These are phyloP conservation scores for Chrysomela aeneicollis DNA, from an alignment of 2,888 invertebrate species.

Conservation along the genomic window DNA sequence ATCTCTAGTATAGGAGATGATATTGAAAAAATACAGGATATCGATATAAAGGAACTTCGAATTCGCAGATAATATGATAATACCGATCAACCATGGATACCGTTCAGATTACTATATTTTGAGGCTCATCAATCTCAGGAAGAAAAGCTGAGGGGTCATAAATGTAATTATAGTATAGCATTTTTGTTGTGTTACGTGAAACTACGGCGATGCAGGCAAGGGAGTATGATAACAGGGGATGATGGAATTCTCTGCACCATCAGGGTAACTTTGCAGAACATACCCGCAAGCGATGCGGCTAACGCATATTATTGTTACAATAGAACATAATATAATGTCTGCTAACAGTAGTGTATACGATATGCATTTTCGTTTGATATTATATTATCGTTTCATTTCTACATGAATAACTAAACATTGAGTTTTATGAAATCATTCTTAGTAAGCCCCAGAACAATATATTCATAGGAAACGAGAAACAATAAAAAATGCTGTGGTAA, in stretches of 20 bases:
- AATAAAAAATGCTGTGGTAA: too few relatives aligned
- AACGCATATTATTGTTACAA: constrained; percentile 57
- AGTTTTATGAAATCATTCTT: too few relatives aligned
- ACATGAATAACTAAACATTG: neutral
- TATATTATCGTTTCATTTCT: neutral
- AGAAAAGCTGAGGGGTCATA: neutral
- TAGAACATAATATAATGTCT: constrained; percentile 45
- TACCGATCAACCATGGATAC: too few relatives aligned
- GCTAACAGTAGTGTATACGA: neutral
- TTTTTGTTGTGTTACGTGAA: constrained; percentile 32
- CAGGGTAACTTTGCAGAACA: constrained; percentile 51
- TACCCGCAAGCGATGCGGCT: constrained; percentile 59
- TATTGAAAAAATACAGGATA: too few relatives aligned
- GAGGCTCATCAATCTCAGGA: neutral
- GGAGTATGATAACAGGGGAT: constrained; percentile 48
- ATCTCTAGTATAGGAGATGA: too few relatives aligned
- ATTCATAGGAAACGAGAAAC: too few relatives aligned
- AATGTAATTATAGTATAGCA: constrained; percentile 26
- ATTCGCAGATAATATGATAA: too few relatives aligned
- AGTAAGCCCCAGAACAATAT: too few relatives aligned
- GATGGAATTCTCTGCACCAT: constrained; percentile 49
- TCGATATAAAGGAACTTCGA: too few relatives aligned
- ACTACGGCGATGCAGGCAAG: constrained; percentile 35
- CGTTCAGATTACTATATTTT: too few relatives aligned
- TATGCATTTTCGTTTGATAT: constrained; percentile 1